Evolutionary conservation across 2,113 vertebrate genomes (phyloP).

Genomic region (Sinocyclocheilus grahami): DNA sequence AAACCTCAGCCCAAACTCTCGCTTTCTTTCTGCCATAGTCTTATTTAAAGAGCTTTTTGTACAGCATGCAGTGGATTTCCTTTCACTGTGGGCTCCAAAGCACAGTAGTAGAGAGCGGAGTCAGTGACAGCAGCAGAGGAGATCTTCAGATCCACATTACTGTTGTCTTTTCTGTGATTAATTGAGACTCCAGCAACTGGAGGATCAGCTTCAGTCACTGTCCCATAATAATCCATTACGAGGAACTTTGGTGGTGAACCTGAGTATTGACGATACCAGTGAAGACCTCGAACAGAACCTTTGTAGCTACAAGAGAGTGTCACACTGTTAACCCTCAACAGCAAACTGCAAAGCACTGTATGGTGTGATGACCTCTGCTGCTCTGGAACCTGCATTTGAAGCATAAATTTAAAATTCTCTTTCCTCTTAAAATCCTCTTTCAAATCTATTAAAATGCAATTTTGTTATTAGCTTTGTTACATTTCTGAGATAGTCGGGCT

Average conservation of each 20-base stretch:
- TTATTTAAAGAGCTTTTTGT: background rate
- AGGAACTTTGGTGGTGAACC: slow-evolving; percentile 12
- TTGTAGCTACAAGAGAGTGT: slow-evolving; percentile 32
- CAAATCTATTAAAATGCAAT: too few relatives aligned
- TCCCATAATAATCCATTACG: background rate
- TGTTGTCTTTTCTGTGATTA: background rate
- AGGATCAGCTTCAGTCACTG: background rate
- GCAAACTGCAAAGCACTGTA: background rate
- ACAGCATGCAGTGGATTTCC: background rate
- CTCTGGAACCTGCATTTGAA: background rate
- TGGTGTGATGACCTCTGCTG: background rate
- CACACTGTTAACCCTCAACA: background rate
- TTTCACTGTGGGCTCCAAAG: background rate
- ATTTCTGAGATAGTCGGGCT: too few relatives aligned
- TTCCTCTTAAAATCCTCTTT: background rate
- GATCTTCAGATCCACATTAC: slow-evolving; percentile 24
- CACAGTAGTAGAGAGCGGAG: slow-evolving; percentile 11
- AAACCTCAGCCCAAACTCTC: too few relatives aligned
- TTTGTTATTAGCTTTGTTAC: too few relatives aligned
- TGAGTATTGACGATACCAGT: slow-evolving; percentile 49
- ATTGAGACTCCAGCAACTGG: slow-evolving; percentile 23
- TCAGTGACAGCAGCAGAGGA: slow-evolving; percentile 12
- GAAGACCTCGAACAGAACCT: background rate
- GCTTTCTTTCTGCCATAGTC: background rate
- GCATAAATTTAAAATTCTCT: background rate